Conservation (phyloP, 1,140 invertebrate species). For the Littorina saxatilis region DNA sequence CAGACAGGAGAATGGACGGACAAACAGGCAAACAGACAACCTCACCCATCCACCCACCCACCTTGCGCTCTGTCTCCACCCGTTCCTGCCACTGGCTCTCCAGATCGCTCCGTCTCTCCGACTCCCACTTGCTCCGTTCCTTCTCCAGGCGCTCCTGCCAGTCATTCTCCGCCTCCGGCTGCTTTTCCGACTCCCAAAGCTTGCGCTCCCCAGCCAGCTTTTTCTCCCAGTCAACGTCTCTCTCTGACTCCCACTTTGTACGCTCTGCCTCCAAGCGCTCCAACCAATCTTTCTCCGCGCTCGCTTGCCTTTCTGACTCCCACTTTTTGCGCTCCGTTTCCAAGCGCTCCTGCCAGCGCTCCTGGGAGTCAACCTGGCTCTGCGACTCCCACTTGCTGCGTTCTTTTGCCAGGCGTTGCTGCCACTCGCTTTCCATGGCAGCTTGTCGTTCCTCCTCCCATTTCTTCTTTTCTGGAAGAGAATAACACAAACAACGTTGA, state of each 20-base stretch:
- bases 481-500: not conserved
- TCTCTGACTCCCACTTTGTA: conserved; percentile 17
- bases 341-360: not conserved
- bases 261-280: conserved; percentile 29
- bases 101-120: not conserved
- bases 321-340: conserved; percentile 43
- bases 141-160: conserved; percentile 40
- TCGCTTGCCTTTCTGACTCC: conserved; percentile 38
- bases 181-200: conserved; percentile 45
- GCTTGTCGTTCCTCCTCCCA: conserved; percentile 56
- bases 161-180: not conserved
- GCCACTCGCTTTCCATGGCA: conserved; percentile 39
- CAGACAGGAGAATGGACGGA: no score
- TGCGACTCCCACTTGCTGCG: conserved; percentile 6
- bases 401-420: conserved; percentile 40
- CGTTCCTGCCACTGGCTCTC: not conserved
- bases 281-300: conserved; percentile 38
- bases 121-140: not conserved
- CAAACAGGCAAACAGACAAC: no score
- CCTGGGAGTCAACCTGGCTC: not conserved
- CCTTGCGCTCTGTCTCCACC: conserved; percentile 33
- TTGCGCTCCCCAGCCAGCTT: conserved; percentile 29
- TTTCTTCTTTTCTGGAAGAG: conserved; percentile 47
- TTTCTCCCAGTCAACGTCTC: not conserved
- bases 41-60: no score